Evolutionary conservation across 2,113 vertebrate genomes (phyloP).

Genomic region (Poecilia latipinna): DNA sequence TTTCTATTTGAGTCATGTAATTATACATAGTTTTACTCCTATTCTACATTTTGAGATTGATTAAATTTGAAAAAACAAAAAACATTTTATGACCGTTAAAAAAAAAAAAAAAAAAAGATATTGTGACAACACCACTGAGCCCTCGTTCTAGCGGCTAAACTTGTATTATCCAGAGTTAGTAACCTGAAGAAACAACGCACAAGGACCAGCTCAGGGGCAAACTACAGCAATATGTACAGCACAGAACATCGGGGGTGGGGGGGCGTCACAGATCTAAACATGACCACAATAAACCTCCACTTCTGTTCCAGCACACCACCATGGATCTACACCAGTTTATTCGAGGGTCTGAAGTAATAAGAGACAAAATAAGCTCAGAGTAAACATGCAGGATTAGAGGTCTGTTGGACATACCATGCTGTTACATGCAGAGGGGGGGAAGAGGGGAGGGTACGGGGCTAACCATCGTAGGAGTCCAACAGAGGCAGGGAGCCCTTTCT

Average conservation of each 20-base stretch:
- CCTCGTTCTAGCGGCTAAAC: neutral
- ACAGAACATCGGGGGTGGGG: conserved; percentile 27
- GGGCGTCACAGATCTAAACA: conserved; percentile 11
- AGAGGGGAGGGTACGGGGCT: conserved; percentile 74
- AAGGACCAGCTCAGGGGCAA: conserved; percentile 35
- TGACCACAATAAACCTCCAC: conserved; percentile 15
- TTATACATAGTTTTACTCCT: neutral
- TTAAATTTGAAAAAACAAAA: neutral
- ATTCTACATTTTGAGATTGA: neutral
- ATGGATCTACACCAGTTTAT: conserved; percentile 26
- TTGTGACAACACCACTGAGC: conserved; percentile 33
- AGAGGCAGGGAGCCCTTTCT: conserved; percentile 83
- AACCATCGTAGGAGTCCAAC: conserved; percentile 86
- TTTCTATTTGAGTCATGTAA: neutral
- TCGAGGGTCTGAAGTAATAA: conserved; percentile 13
- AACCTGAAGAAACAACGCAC: conserved; percentile 23
- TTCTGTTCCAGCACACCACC: conserved; percentile 30
- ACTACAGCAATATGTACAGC: conserved; percentile 54
- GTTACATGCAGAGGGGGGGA: conserved; percentile 81
- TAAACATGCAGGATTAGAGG: conserved; percentile 81
- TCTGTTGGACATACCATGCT: conserved; percentile 83
- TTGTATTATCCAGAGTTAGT: neutral
- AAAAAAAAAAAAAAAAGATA: neutral
- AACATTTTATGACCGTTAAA: neutral
- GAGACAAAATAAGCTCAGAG: conserved; percentile 48